Conservation (phyloP, 2,888 invertebrate genomes). For the Phymatocera aterrima region DNA sequence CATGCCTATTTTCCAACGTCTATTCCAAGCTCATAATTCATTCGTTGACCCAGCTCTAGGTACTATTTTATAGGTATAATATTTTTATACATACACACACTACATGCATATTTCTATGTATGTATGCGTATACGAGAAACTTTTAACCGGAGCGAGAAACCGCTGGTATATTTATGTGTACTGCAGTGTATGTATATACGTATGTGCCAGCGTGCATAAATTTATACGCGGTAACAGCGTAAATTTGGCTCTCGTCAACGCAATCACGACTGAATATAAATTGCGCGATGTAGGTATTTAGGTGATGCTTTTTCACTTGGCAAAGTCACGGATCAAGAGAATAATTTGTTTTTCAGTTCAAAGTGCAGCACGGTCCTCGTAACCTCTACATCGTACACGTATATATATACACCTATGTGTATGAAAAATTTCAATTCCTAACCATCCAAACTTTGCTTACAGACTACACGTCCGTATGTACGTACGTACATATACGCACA, state of each 20-base stretch:
- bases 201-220: neutral
- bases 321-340: neutral
- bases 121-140: neutral
- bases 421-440: too few relatives aligned
- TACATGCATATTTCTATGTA: neutral
- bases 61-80: too few relatives aligned
- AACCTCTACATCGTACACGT: too few relatives aligned
- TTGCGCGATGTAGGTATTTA: too few relatives aligned
- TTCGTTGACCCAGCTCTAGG: neutral
- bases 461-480: too few relatives aligned
- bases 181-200: neutral
- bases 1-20: neutral
- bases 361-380: too few relatives aligned
- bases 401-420: neutral
- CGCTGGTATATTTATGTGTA: too few relatives aligned
- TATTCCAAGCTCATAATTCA: neutral
- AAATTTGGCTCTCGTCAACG: constrained; percentile 38
- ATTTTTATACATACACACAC: too few relatives aligned
- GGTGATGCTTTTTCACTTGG: neutral
- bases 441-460: too few relatives aligned
- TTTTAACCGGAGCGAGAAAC: neutral
- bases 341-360: too few relatives aligned
- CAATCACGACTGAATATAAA: constrained; percentile 22
- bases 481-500: too few relatives aligned
- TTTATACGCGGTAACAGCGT: constrained; percentile 9